These are phyloP conservation scores for Neodiprion virginianus DNA, from an alignment of 1,140 invertebrate genomes.

Conservation along the genomic window DNA sequence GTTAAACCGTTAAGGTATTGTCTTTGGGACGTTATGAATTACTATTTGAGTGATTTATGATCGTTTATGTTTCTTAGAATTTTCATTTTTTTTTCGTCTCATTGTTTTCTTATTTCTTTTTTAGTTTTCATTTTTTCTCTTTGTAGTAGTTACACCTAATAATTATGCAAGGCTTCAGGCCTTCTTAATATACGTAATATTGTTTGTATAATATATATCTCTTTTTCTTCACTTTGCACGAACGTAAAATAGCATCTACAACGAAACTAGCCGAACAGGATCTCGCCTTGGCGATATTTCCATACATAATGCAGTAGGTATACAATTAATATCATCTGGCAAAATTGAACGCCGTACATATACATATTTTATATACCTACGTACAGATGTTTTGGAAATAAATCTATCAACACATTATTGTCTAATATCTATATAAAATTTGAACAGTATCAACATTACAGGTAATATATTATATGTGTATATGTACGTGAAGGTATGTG, in stretches of 20 bases:
- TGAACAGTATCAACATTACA: slow-evolving; percentile 31
- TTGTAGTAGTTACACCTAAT: neutral
- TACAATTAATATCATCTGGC: too few species aligned
- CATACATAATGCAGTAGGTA: too few species aligned
- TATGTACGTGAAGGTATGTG: slow-evolving; percentile 7
- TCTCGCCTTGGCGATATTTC: too few species aligned
- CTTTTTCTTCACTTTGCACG: too few species aligned
- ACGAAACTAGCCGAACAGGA: too few species aligned
- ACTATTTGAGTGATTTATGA: slow-evolving; percentile 36
- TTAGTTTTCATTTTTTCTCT: slow-evolving; percentile 16
- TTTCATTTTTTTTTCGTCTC: slow-evolving; percentile 12
- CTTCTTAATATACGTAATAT: slow-evolving; percentile 4
- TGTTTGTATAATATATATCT: neutral
- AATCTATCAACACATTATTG: slow-evolving; percentile 44
- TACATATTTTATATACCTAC: neutral
- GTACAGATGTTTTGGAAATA: neutral
- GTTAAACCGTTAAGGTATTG: slow-evolving; percentile 53
- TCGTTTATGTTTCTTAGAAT: neutral
- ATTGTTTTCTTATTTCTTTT: slow-evolving; percentile 25
- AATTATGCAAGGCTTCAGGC: neutral
- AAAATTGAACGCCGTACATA: neutral
- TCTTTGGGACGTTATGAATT: slow-evolving; percentile 58
- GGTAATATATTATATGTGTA: slow-evolving; percentile 29
- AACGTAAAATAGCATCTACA: too few species aligned
- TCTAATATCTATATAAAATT: slow-evolving; percentile 44